These are phyloP conservation scores for Drosophila kepulauana DNA, from an alignment of 1,140 invertebrate species.

Conservation along the genomic window DNA sequence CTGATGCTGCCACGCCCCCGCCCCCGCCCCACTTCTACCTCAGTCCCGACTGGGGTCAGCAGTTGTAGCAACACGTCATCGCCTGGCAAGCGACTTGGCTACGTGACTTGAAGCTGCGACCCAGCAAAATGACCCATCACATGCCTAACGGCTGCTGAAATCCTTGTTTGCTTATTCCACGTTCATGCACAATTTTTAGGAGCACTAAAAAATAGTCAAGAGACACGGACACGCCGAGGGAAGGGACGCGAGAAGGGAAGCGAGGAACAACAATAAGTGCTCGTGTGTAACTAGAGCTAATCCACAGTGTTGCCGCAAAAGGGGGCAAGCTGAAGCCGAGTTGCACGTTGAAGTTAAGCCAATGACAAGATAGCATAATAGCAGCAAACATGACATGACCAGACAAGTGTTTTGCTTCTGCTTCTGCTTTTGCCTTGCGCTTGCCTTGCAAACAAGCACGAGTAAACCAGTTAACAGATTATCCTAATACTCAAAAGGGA, in stretches of 20 bases:
- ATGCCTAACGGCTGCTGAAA: background rate
- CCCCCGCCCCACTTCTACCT: too few species aligned
- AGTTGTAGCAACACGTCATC: slow-evolving; percentile 28
- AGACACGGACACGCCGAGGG: background rate
- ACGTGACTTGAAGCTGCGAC: slow-evolving; percentile 39
- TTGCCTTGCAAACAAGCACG: background rate
- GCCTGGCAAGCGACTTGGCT: slow-evolving; percentile 2
- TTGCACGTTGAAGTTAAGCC: slow-evolving; percentile 7
- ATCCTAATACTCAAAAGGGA: background rate
- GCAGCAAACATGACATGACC: slow-evolving; percentile 19
- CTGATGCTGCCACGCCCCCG: slow-evolving; percentile 5
- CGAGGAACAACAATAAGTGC: slow-evolving; percentile 3
- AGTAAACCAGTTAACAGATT: slow-evolving; percentile 20
- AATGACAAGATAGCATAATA: slow-evolving; percentile 17
- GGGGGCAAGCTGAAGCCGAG: background rate
- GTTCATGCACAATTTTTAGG: background rate
- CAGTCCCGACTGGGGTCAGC: background rate
- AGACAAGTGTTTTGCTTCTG: slow-evolving; percentile 18
- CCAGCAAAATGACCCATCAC: slow-evolving; percentile 1
- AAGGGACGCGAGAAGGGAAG: background rate
- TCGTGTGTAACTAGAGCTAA: slow-evolving; percentile 33
- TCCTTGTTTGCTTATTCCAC: slow-evolving; percentile 15
- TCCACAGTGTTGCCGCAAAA: background rate
- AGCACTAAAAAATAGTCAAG: background rate
- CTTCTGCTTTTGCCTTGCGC: background rate